Evolutionary conservation across 2,888 invertebrate species (phyloP).

Genomic region (Drosophila tripunctata): DNA sequence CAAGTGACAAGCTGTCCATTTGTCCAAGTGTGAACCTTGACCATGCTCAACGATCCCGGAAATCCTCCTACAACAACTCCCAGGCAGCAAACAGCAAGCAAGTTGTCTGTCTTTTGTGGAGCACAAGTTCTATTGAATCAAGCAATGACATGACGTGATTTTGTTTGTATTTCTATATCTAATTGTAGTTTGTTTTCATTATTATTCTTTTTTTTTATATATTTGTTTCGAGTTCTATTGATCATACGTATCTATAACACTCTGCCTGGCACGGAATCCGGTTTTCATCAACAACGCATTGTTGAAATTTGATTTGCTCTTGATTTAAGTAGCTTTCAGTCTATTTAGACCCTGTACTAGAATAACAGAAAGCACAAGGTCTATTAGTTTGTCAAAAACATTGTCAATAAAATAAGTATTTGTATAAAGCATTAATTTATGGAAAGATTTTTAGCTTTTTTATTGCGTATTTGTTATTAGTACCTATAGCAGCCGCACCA

Average conservation of each 20-base stretch:
- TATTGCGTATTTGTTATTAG: too few relatives aligned
- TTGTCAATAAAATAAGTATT: too few relatives aligned
- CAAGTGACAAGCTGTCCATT: conserved; percentile 42
- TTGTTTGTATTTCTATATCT: conserved; percentile 20
- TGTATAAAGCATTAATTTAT: too few relatives aligned
- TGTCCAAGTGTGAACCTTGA: conserved; percentile 21
- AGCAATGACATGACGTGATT: conserved; percentile 32
- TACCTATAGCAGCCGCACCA: too few relatives aligned
- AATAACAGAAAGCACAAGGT: too few relatives aligned
- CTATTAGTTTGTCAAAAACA: too few relatives aligned
- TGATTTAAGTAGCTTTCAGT: conserved; percentile 47
- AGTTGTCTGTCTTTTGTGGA: conserved; percentile 35
- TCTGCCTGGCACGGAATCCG: conserved; percentile 53
- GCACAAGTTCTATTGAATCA: conserved; percentile 25
- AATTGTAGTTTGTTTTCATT: conserved; percentile 14
- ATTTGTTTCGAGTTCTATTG: too few relatives aligned
- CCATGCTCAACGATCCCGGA: conserved; percentile 65
- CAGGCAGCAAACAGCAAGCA: conserved; percentile 14
- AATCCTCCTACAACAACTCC: conserved; percentile 46
- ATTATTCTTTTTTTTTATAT: not conserved
- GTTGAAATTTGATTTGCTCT: conserved; percentile 46
- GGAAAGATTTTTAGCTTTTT: too few relatives aligned
- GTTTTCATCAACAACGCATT: conserved; percentile 44
- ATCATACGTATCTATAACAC: conserved; percentile 36
- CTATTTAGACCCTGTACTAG: too few relatives aligned